Evolutionary conservation across 2,888 invertebrate genomes (phyloP), one percentile per base, ranked within the genome.

Genomic region (Mamestra brassicae): DNA sequence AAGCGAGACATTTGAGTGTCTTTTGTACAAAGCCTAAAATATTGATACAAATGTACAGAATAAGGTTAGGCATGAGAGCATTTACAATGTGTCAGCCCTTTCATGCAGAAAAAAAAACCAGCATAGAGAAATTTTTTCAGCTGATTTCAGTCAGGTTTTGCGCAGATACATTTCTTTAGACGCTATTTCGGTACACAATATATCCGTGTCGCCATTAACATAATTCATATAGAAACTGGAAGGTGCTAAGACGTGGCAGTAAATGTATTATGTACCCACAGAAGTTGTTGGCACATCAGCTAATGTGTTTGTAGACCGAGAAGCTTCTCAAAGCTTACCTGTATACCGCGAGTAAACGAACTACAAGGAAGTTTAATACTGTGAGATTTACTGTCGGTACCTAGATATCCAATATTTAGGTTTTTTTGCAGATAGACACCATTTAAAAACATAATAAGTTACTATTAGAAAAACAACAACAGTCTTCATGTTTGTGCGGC

Each of bases 1-100:
- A 10, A 73, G 47, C 60, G 42, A 60, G 55, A 72, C 17, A n/a
- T 61, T 61, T 50, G 3, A 55, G 34, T 42, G 34, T 42, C 4
- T 34, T n/a, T n/a, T 10, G 47, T 73, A 42, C 13, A 61, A 74
- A 76, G 34, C 47, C 74, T 80, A 42, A 76, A 61, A 61, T 73
- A 74, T 73, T 26, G 54, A 42, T n/a, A 52, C 34, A 80, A 26
- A 80, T 50, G 4, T 75, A 54, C 36, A n/a, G 36, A 61, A 47
- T 52, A 50, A 11, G 15, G 8, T n/a, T 11, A 54, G 8, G 52
- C 58, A 45, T 47, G 73, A 61, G 61, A 76, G 61, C 74, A 42
- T 73, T 80, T 55, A 62, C 26, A 42, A 61, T 52, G 45, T 75
- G 80, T 75, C 80, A 50, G 34, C 50, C 6, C 42, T 50, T 17